phyloP scores from a whole-genome alignment of 1,140 invertebrate species.

The Schmidtea mediterranea region DNA sequence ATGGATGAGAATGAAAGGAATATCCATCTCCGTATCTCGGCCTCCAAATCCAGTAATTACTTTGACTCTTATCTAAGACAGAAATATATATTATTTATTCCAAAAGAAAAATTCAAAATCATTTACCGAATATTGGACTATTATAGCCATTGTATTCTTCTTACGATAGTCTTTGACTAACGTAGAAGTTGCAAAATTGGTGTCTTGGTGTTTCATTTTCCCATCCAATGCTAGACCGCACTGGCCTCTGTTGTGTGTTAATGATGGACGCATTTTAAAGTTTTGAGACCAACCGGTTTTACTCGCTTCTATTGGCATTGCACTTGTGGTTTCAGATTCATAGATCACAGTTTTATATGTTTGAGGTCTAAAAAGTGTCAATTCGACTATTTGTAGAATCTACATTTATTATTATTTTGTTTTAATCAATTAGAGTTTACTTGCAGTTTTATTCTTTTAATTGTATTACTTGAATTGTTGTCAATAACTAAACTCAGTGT shows the following conservation, averaged over 20 bases:
- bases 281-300: constrained; percentile 43
- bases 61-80: not conserved
- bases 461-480: constrained; percentile 59
- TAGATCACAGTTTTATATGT: not conserved
- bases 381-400: not conserved
- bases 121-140: constrained; percentile 89
- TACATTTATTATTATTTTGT: too few relatives aligned
- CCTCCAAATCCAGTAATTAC: constrained; percentile 2
- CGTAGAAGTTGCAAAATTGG: constrained; percentile 61
- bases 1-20: not conserved
- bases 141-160: constrained; percentile 44
- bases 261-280: constrained; percentile 54
- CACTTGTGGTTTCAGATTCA: constrained; percentile 30
- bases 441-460: constrained; percentile 48
- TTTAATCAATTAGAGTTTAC: too few relatives aligned
- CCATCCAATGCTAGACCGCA: constrained; percentile 58
- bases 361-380: not conserved
- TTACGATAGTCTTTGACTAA: constrained; percentile 3
- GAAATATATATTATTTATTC: too few relatives aligned
- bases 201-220: constrained; percentile 47
- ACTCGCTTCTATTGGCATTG: constrained; percentile 60
- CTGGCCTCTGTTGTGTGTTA: constrained; percentile 55
- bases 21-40: not conserved
- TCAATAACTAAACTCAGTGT: constrained; percentile 48
- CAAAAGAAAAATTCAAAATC: too few relatives aligned